Percentiles rank a stretch among this genome's conserved stretches.
These are phyloP conservation scores for Chrysodeixis includens DNA, from an alignment of 2,888 invertebrate genomes.

Conservation along the genomic window DNA sequence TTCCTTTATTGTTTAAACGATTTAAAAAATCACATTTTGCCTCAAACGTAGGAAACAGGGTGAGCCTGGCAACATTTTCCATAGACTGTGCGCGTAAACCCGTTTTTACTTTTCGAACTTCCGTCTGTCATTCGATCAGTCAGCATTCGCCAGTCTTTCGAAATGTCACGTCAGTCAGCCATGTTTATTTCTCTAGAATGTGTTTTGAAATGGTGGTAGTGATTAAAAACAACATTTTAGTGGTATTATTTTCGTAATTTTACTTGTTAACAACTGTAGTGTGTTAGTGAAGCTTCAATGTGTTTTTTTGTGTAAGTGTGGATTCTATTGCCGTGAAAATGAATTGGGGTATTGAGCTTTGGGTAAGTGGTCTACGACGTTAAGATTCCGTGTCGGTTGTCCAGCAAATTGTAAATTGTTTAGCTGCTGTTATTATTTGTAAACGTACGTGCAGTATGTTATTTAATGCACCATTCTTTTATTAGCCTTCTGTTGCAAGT, in stretches of 20 bases:
- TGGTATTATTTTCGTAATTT: conserved; percentile 72
- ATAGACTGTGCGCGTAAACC: conserved; percentile 58
- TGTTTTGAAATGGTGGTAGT: conserved; percentile 87
- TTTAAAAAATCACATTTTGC: conserved; percentile 28
- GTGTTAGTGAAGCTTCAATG: conserved; percentile 85
- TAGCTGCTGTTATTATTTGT: conserved; percentile 49
- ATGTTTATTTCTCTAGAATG: conserved; percentile 85
- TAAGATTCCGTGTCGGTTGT: conserved; percentile 57
- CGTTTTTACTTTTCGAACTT: conserved; percentile 44
- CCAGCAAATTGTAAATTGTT: conserved; percentile 54
- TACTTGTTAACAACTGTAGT: conserved; percentile 67
- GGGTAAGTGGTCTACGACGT: conserved; percentile 86
- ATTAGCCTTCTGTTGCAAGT: conserved; percentile 5
- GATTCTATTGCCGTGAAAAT: conserved; percentile 85
- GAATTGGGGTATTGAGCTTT: conserved; percentile 92
- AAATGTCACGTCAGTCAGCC: conserved; percentile 83
- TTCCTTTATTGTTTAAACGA: conserved; percentile 9
- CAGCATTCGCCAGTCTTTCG: conserved; percentile 60
- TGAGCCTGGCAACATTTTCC: conserved; percentile 54
- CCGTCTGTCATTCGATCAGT: conserved; percentile 54
- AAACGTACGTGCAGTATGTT: conserved; percentile 26
- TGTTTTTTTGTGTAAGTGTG: conserved; percentile 84
- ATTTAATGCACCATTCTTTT: conserved; percentile 6
- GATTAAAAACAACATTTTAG: conserved; percentile 77
- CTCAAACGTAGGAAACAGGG: conserved; percentile 6